phyloP scores from a whole-genome alignment of 2,113 vertebrate species.

The Theristicus caerulescens region DNA sequence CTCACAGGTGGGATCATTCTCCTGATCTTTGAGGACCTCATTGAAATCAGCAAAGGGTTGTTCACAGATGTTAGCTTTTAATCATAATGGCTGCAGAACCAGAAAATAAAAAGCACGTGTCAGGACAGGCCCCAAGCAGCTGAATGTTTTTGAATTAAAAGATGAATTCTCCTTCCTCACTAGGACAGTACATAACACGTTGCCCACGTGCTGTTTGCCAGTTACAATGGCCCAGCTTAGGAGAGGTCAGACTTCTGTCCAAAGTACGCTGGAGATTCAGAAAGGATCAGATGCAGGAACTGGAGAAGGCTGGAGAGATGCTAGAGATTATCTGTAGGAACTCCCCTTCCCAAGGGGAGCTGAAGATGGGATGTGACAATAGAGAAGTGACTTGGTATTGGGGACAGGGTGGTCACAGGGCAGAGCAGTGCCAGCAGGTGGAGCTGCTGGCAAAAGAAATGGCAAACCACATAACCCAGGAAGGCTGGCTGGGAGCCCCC shows the following conservation, averaged over 20 bases:
- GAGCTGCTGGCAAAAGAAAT: constrained; percentile 34
- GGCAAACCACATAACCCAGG: background rate
- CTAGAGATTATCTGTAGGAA: background rate
- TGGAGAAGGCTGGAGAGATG: background rate
- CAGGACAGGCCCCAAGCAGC: background rate
- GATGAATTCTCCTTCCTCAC: background rate
- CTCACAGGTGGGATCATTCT: background rate
- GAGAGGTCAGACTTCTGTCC: background rate
- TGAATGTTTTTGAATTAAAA: background rate
- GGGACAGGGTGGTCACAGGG: background rate
- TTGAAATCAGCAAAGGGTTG: background rate
- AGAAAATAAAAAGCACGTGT: background rate
- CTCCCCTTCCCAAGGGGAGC: background rate
- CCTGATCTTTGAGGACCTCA: background rate
- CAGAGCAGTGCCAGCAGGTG: constrained; percentile 42
- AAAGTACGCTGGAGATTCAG: background rate
- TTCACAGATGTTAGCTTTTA: background rate
- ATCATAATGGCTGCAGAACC: background rate
- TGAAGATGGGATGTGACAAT: background rate
- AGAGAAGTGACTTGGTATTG: rapidly evolving
- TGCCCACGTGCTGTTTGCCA: background rate
- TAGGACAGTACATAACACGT: background rate
- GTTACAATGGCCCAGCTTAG: background rate
- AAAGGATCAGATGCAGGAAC: background rate
- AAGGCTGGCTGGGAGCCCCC: background rate